A percentile compares a stretch with the other conserved stretches of the same genome.
Conservation (phyloP, 2,888 invertebrate species). For the Caenorhabditis sinica region DNA sequence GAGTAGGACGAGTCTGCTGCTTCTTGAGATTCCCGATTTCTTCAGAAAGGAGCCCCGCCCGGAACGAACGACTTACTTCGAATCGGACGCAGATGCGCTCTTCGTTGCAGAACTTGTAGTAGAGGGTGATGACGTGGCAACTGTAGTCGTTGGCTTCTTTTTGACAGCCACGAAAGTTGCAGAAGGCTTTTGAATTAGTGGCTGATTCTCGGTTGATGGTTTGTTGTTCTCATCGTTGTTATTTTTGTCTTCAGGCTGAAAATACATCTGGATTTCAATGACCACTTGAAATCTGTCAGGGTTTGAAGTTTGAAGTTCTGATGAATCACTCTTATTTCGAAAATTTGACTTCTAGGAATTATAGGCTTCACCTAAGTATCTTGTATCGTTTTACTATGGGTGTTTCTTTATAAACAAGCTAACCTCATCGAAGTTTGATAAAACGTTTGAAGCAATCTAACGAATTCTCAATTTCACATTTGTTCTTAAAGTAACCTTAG, state of each 20-base stretch:
- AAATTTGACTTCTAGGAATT: not conserved
- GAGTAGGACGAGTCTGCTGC: constrained; percentile 19
- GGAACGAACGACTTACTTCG: constrained; percentile 61
- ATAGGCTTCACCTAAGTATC: too few species aligned
- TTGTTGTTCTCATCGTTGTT: constrained; percentile 64
- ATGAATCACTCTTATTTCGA: not conserved
- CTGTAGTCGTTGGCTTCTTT: constrained; percentile 42
- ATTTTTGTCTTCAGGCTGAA: constrained; percentile 63
- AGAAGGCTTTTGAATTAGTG: constrained; percentile 17
- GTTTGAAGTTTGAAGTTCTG: too few species aligned
- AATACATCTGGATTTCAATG: constrained; percentile 21
- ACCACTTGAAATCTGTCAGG: not conserved
- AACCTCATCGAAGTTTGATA: too few species aligned
- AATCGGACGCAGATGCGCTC: constrained; percentile 62
- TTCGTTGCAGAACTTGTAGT: not conserved
- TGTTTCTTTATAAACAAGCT: too few species aligned
- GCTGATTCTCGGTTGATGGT: constrained; percentile 26
- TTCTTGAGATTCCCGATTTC: constrained; percentile 34
- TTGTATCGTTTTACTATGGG: too few species aligned
- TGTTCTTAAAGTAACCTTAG: not conserved
- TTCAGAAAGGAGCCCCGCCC: constrained; percentile 19
- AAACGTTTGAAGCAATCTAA: too few species aligned
- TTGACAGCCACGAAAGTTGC: constrained; percentile 44
- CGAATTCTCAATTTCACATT: too few species aligned
- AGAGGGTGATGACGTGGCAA: constrained; percentile 43